phyloP scores from a whole-genome alignment of 2,797 vertebrate species.

The Telmatherina bonti region DNA sequence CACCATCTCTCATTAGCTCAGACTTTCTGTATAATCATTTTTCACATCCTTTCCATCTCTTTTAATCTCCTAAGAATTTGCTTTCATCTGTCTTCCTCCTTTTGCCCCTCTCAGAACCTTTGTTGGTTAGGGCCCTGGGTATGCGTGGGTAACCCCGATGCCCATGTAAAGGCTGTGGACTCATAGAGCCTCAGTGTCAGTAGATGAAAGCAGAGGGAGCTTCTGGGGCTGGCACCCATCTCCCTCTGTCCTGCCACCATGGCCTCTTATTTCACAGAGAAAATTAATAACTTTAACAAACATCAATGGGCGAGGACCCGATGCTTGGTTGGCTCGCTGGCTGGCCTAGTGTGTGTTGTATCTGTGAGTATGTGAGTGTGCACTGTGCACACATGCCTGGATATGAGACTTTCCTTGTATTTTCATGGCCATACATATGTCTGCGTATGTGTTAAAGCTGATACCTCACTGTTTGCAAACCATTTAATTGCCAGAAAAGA shows the following conservation, averaged over 20 bases:
- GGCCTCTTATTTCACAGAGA: constrained; percentile 85
- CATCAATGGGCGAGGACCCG: constrained; percentile 79
- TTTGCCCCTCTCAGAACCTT: constrained; percentile 66
- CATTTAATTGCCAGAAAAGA: constrained; percentile 30
- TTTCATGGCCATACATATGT: constrained; percentile 26
- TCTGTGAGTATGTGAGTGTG: constrained; percentile 40
- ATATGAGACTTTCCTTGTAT: constrained; percentile 42
- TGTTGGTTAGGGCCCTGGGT: constrained; percentile 79
- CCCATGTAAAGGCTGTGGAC: constrained; percentile 78
- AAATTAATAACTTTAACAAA: constrained; percentile 88
- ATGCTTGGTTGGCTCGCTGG: constrained; percentile 71
- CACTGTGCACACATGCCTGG: constrained; percentile 46
- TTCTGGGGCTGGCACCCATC: constrained; percentile 82
- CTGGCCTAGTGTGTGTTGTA: constrained; percentile 53
- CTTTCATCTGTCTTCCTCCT: constrained; percentile 66
- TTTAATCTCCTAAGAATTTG: constrained; percentile 56
- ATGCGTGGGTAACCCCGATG: constrained; percentile 82
- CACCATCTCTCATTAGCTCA: constrained; percentile 60
- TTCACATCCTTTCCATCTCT: constrained; percentile 35
- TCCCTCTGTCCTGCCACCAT: constrained; percentile 78
- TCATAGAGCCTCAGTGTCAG: constrained; percentile 76
- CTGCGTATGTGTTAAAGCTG: constrained; percentile 30
- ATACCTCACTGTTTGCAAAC: constrained; percentile 47
- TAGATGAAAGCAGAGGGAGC: constrained; percentile 80
- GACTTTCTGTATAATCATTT: constrained; percentile 55